Evolutionary conservation across 1,140 invertebrate species (phyloP).

Genomic region (Copidosoma floridanum): DNA sequence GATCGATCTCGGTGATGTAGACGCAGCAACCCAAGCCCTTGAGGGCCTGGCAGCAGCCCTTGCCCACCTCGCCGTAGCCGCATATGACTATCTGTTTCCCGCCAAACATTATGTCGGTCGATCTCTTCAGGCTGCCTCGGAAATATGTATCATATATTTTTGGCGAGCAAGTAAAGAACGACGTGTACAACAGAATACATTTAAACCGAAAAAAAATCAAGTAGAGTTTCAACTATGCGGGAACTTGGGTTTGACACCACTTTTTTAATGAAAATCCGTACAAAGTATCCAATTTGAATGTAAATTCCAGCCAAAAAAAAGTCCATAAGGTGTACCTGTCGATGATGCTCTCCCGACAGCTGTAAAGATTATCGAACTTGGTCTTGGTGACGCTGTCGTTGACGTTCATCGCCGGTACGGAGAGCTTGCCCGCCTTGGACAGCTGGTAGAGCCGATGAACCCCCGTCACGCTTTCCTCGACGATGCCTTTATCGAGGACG

Average conservation of each 20-base stretch:
- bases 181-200: no score
- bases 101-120: constrained; percentile 97
- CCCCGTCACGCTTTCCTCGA: constrained; percentile 97
- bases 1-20: constrained; percentile 97
- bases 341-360: constrained; percentile 84
- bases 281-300: no score
- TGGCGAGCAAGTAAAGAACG: no score
- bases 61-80: constrained; percentile 97
- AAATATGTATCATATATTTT: no score
- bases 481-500: constrained; percentile 69
- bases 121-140: constrained; percentile 78
- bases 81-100: constrained; percentile 96
- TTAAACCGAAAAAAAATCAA: no score
- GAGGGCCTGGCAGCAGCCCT: constrained; percentile 93
- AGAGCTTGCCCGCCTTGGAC: constrained; percentile 90
- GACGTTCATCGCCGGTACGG: constrained; percentile 98
- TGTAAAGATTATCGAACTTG: constrained; percentile 97
- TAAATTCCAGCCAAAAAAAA: no score
- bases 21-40: constrained; percentile 93
- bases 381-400: constrained; percentile 99
- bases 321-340: constrained; percentile 78
- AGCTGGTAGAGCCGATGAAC: constrained; percentile 96
- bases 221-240: no score
- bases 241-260: no score
- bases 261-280: no score